These are phyloP conservation scores for Cylindroiulus punctatus DNA, from an alignment of 2,888 invertebrate genomes.

Conservation along the genomic window DNA sequence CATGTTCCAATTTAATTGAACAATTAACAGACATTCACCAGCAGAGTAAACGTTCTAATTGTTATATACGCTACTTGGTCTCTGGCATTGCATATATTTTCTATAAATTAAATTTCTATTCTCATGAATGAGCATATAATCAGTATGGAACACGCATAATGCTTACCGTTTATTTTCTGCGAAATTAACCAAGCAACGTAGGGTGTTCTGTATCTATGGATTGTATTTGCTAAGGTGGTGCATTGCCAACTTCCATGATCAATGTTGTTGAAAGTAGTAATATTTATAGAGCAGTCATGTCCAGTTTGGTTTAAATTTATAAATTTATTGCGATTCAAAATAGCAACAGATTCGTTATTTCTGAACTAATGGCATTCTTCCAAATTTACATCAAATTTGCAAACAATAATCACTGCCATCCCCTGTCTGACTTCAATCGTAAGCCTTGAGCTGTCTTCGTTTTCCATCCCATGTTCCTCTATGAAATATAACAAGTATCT, in stretches of 20 bases:
- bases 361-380: conserved; percentile 30
- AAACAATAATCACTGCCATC: background rate
- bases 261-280: background rate
- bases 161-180: background rate
- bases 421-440: background rate
- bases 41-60: too few relatives aligned
- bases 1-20: too few relatives aligned
- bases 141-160: too few relatives aligned
- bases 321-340: background rate
- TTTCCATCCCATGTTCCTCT: background rate
- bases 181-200: background rate
- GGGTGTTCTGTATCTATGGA: background rate
- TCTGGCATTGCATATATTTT: too few relatives aligned
- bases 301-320: too few relatives aligned
- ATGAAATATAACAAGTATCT: background rate
- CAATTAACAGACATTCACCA: too few relatives aligned
- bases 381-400: background rate
- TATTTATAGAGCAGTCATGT: background rate
- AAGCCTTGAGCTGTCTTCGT: background rate
- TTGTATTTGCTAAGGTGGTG: background rate
- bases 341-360: background rate
- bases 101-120: too few relatives aligned
- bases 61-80: too few relatives aligned
- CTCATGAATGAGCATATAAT: too few relatives aligned
- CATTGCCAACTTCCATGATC: background rate